Conservation (phyloP, 2,888 invertebrate genomes). For the Pseudolycoriella hygida region DNA sequence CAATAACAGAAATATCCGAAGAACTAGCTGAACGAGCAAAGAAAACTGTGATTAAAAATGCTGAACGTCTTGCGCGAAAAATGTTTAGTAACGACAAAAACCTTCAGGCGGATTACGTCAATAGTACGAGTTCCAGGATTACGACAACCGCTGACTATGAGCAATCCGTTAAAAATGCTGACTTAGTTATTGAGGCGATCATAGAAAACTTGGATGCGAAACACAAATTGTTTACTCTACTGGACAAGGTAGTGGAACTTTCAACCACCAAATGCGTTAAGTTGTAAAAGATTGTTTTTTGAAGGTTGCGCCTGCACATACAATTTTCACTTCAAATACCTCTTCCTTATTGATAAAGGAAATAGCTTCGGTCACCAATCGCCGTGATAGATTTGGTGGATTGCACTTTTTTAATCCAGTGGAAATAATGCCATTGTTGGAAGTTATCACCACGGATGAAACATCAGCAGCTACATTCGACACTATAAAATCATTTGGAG, state of each 20-base stretch:
- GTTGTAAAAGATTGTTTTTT: conserved; percentile 18
- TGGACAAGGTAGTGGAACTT: conserved; percentile 38
- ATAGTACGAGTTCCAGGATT: conserved; percentile 41
- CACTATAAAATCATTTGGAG: conserved; percentile 60
- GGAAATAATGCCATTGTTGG: conserved; percentile 75
- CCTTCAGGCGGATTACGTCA: conserved; percentile 48
- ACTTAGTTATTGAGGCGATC: conserved; percentile 72
- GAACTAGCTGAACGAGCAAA: conserved; percentile 56
- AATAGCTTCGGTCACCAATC: conserved; percentile 54
- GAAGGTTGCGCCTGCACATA: conserved; percentile 46
- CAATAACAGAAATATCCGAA: not conserved
- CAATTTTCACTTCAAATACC: conserved; percentile 78
- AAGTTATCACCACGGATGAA: conserved; percentile 56
- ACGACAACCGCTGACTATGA: conserved; percentile 41
- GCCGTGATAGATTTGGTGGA: conserved; percentile 64
- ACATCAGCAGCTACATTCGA: conserved; percentile 62
- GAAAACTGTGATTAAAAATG: conserved; percentile 46
- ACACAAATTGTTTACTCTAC: conserved; percentile 51
- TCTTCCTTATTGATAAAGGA: conserved; percentile 72
- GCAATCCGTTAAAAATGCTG: conserved; percentile 43
- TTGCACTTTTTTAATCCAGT: conserved; percentile 89
- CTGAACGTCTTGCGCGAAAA: conserved; percentile 65
- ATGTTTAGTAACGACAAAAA: conserved; percentile 44
- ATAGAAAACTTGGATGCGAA: conserved; percentile 66
- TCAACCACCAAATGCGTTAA: not conserved